Evolutionary conservation across 2,113 vertebrate species (phyloP), one percentile per base, ranked within the genome.

Genomic region (Emydocephalus ijimae): DNA sequence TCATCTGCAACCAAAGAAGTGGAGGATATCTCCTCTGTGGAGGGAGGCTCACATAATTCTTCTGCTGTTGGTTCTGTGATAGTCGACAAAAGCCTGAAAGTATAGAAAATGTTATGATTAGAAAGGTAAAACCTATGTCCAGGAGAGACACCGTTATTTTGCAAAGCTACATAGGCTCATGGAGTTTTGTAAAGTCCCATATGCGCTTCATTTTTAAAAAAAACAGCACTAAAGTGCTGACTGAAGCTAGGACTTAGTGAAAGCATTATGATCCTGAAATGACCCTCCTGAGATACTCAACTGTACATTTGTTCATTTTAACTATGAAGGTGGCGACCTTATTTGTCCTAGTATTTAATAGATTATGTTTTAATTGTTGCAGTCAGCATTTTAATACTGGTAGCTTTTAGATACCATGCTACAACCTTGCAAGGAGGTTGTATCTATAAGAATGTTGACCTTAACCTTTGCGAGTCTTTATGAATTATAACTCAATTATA

Each of bases 21-120:
- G 0, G 98, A 97, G 1, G 98, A 97, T 45, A 96, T 95, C 1
- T 97, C 97, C 89, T 99, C 98, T 0, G 97, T 93, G 6, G 96
- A 97, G 11, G 97, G 97, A 0, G 98, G 98, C 57, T 98, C 98
- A 1, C 98, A 98, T n/a, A 95, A 89, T 56, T 94, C 97, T 5
- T 97, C 97, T 0, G 97, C 97, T 20, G 98, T 99, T 91, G 99
- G 99, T 94, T 99, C 99, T 0, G 99, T 99, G 96, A 99, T 99
- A 34, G 99, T 99, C 26, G 99, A 99, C 95, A 99, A 88, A 74
- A 99, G 98, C 94, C 99, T 99, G 95, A 9, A 90, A 81, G 52
- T 54, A 87, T 11, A 92, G 89, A 96, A 96, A 9, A 24, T 34
- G 85, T 64, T 24, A 64, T n/a, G 15, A 23, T 64, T 24, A 64